These are phyloP conservation scores for Dinothrombium tinctorium DNA, from an alignment of 1,140 invertebrate species.

Conservation along the genomic window DNA sequence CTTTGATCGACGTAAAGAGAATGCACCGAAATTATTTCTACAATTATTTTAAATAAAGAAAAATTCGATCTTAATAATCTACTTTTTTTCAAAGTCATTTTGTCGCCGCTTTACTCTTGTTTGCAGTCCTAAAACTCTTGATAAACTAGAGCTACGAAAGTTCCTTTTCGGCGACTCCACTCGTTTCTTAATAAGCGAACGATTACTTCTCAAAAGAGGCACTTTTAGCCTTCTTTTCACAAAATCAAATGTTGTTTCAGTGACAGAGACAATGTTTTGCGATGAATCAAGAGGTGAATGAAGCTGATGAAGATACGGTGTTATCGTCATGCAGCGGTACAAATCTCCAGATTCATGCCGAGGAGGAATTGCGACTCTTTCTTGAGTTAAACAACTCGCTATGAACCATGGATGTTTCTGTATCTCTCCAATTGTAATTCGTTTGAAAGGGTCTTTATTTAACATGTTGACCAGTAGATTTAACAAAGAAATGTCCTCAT, in stretches of 20 bases:
- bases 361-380: slow-evolving; percentile 38
- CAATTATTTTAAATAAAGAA: too few relatives aligned
- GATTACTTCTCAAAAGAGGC: background rate
- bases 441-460: slow-evolving; percentile 7
- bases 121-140: too few relatives aligned
- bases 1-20: too few relatives aligned
- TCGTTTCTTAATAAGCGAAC: too few relatives aligned
- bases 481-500: slow-evolving; percentile 13
- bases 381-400: slow-evolving; percentile 14
- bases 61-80: too few relatives aligned
- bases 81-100: too few relatives aligned
- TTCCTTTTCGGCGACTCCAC: too few relatives aligned
- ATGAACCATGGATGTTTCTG: slow-evolving; percentile 39
- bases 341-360: slow-evolving; percentile 33
- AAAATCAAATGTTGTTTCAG: background rate
- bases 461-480: slow-evolving; percentile 34
- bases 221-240: background rate
- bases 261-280: background rate
- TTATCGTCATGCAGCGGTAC: slow-evolving; percentile 57
- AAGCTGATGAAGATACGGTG: slow-evolving; percentile 62
- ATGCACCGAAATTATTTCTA: too few relatives aligned
- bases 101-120: too few relatives aligned
- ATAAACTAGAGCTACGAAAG: too few relatives aligned
- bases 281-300: slow-evolving; percentile 33
- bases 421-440: slow-evolving; percentile 7